Base-by-base conservation (phyloP, 1,140 invertebrate species). In the Caligus rogercresseyi region DNA sequence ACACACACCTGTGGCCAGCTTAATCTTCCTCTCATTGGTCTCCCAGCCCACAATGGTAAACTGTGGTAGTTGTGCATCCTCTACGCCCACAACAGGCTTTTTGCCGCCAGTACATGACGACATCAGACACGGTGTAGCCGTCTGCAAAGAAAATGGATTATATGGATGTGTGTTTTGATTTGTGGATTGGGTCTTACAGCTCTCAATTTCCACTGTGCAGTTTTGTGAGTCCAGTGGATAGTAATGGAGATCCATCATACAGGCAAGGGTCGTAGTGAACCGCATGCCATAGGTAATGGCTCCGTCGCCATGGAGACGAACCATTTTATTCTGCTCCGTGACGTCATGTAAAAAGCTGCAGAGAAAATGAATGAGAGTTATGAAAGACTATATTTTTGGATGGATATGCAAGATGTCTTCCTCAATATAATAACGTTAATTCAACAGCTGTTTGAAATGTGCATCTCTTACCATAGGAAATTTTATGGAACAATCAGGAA, bases 201-300 rank as follows among this genome's bases (percentile, higher is more conserved):
- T 96, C 78, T 98, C 93, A 74, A 98, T 97, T 79, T 97, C 93
- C 65, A 98, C 90, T 55, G 92, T 97, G 77, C 93, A 98, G 74
- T 97, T 96, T 75, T 98, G 94, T 64, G 84, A 87, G 76, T 98
- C 94, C 57, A 98, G 77, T 1, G 94, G 94, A 77, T 97, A 98
- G 74, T 96, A 93, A 75, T 95, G 90, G n/a, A 98, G 78, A 75
- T 97, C 92, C 93, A 98, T 97, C 89, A 95, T 95, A 76, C 93
- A 97, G 56, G 92, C 91, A 54, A 97, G 76, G 0, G 93, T 97
- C 14, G 92, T 94, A 0, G 94, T 97, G 74, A 98, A 97, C 71
- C 91, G 81, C 91, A 98, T 96, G 65, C 93, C 93, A 73, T 97
- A 97, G 0, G 89, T 91, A 55, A 97, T 87, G 61, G 83, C 83